phyloP scores from a whole-genome alignment of 2,113 vertebrate species.

The Pontoporia blainvillei region DNA sequence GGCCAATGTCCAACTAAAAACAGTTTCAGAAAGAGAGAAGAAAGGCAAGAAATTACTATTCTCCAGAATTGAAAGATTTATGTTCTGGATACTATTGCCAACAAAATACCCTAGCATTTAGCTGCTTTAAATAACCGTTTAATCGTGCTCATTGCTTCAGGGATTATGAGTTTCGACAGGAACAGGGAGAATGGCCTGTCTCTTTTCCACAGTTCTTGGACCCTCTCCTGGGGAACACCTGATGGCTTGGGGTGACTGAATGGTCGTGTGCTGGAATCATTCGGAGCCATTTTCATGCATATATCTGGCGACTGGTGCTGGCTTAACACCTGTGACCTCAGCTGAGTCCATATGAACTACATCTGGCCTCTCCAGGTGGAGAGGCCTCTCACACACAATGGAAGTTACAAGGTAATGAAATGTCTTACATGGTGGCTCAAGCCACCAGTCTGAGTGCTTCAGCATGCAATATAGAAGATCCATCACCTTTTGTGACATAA shows the following conservation, averaged over 20 bases:
- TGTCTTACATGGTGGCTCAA: not conserved
- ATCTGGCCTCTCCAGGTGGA: not conserved
- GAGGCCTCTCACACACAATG: not conserved
- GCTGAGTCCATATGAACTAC: not conserved
- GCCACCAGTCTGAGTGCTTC: not conserved
- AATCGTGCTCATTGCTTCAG: not conserved
- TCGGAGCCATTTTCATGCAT: not conserved
- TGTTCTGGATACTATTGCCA: not conserved
- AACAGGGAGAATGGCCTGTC: not conserved
- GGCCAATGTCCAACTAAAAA: not conserved
- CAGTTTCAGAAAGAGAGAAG: not conserved
- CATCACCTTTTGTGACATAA: not conserved
- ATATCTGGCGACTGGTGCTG: no score
- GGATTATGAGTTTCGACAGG: not conserved
- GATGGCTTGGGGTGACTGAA: accelerated
- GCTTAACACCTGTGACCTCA: not conserved
- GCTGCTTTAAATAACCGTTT: not conserved
- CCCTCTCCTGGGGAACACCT: not conserved
- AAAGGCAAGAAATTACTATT: not conserved
- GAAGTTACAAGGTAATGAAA: not conserved
- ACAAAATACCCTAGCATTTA: not conserved
- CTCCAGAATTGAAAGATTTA: not conserved
- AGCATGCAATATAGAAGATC: not conserved
- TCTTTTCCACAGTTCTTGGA: not conserved
- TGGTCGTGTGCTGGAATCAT: not conserved